phyloP scores from a whole-genome alignment of 2,888 invertebrate species.

The Conchocele bisecta region DNA sequence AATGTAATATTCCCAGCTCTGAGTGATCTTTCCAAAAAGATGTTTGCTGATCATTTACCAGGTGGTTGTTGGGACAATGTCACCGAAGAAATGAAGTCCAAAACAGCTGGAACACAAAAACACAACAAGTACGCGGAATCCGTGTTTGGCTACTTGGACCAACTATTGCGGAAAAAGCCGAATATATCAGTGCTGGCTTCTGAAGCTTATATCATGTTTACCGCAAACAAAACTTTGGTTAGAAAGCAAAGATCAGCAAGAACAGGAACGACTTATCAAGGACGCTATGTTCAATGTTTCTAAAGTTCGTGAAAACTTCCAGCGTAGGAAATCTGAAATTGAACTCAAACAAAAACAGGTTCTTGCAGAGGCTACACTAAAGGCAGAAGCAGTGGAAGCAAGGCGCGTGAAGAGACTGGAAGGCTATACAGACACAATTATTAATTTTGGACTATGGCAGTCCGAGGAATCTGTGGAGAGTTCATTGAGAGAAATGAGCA shows the following conservation, averaged over 20 bases:
- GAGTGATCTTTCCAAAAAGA: neutral
- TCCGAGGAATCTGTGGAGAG: slow-evolving; percentile 34
- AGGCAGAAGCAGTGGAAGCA: slow-evolving; percentile 2
- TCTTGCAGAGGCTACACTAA: slow-evolving; percentile 10
- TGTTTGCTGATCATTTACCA: slow-evolving; percentile 28
- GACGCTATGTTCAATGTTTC: slow-evolving; percentile 25
- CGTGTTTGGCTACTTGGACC: too few species aligned
- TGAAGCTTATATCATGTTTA: slow-evolving; percentile 51
- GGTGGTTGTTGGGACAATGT: too few species aligned
- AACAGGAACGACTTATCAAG: slow-evolving; percentile 11
- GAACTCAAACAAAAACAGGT: too few species aligned
- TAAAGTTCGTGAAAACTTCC: slow-evolving; percentile 15
- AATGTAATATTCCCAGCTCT: slow-evolving; percentile 27
- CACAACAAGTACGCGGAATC: too few species aligned
- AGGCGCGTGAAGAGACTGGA: slow-evolving; percentile 22
- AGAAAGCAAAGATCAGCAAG: slow-evolving; percentile 24
- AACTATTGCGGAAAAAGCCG: too few species aligned
- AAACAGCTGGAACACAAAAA: too few species aligned
- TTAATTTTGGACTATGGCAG: slow-evolving; percentile 47
- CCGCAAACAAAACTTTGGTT: slow-evolving; percentile 44
- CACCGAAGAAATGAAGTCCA: too few species aligned
- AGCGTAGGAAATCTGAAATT: slow-evolving; percentile 20
- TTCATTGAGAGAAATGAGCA: slow-evolving; percentile 13
- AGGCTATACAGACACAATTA: slow-evolving; percentile 23
- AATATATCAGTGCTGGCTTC: slow-evolving; percentile 33